These are phyloP conservation scores for Doryteuthis pealeii DNA, from an alignment of 1,140 invertebrate genomes.

Conservation along the genomic window DNA sequence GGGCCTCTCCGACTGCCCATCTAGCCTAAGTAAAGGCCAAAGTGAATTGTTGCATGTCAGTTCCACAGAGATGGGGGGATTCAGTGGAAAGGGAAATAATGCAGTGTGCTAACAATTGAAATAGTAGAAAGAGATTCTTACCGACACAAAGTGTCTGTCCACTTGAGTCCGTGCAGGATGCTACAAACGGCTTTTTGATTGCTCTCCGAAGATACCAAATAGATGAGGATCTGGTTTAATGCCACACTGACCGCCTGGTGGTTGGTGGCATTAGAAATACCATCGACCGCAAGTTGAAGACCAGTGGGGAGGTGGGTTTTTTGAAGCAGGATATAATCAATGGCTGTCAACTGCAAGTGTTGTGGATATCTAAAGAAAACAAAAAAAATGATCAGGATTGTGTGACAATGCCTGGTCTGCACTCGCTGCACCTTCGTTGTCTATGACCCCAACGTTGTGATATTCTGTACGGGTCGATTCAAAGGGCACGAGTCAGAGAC, in stretches of 20 bases:
- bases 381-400: not conserved
- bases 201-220: conserved; percentile 34
- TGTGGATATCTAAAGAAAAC: conserved; percentile 42
- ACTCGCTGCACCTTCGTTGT: too few relatives aligned
- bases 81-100: not conserved
- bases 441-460: too few relatives aligned
- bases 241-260: conserved; percentile 45
- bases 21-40: too few relatives aligned
- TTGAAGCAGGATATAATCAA: conserved; percentile 39
- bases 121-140: not conserved
- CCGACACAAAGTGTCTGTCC: not conserved
- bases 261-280: conserved; percentile 48
- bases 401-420: too few relatives aligned
- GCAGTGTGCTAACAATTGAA: too few relatives aligned
- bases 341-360: conserved; percentile 39
- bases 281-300: conserved; percentile 38
- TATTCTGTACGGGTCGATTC: too few relatives aligned
- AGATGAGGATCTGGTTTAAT: conserved; percentile 35
- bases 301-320: conserved; percentile 38
- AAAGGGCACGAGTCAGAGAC: too few relatives aligned
- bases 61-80: not conserved
- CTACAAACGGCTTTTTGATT: conserved; percentile 30
- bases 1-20: too few relatives aligned
- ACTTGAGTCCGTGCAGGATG: conserved; percentile 30
- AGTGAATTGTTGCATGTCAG: too few relatives aligned